phyloP scores from a whole-genome alignment of 2,888 invertebrate genomes.

The Ornithoptera alexandrae region DNA sequence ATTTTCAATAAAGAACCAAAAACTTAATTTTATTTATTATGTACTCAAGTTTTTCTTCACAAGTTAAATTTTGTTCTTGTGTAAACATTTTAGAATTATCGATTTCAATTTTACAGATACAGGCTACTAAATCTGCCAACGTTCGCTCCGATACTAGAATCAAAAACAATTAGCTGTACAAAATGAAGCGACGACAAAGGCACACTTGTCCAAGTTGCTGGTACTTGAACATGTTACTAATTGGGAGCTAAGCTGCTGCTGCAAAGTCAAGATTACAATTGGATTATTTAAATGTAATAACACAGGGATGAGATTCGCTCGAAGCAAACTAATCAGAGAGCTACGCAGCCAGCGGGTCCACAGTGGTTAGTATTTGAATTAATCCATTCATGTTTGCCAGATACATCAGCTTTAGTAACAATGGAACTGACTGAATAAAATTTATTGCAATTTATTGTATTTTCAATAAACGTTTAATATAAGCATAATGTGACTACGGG shows the following conservation, averaged over 20 bases:
- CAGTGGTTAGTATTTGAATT: constrained; percentile 5
- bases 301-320: constrained; percentile 49
- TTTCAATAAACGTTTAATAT: too few species aligned
- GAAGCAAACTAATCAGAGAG: constrained; percentile 17
- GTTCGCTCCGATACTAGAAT: neutral
- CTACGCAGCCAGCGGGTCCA: constrained; percentile 3
- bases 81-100: too few species aligned
- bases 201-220: constrained; percentile 8
- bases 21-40: too few species aligned
- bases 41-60: too few species aligned
- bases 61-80: too few species aligned
- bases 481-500: neutral
- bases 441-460: neutral
- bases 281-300: constrained; percentile 62
- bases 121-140: neutral
- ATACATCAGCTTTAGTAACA: neutral
- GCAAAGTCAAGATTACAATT: constrained; percentile 55
- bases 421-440: neutral
- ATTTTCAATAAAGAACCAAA: too few species aligned
- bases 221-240: constrained; percentile 20
- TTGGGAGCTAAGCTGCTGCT: constrained; percentile 17
- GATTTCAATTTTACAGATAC: neutral
- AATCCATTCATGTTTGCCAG: constrained; percentile 4
- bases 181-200: constrained; percentile 11
- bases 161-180: neutral